These are phyloP conservation scores for Hemiprocne comata DNA, from an alignment of 2,113 vertebrate species.

Conservation along the genomic window DNA sequence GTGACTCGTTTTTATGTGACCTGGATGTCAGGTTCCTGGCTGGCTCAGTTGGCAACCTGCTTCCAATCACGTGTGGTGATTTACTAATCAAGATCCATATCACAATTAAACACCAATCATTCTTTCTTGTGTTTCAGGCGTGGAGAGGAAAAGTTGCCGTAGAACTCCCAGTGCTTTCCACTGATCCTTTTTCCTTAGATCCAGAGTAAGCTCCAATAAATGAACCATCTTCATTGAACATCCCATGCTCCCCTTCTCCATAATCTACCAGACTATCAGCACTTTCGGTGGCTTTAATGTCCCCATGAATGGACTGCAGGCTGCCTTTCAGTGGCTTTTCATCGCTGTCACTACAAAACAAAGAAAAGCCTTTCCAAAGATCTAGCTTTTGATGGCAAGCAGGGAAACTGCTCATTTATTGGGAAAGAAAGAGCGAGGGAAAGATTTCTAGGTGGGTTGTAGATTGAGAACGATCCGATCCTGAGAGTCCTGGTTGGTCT, in stretches of 20 bases:
- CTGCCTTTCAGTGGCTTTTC: slow-evolving; percentile 96
- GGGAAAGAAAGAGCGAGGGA: not conserved
- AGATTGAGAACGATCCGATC: accelerated
- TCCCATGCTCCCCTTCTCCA: slow-evolving; percentile 88
- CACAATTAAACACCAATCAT: slow-evolving; percentile 12
- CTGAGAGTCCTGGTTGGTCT: not conserved
- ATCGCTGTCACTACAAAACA: slow-evolving; percentile 89
- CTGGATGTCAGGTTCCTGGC: slow-evolving; percentile 25
- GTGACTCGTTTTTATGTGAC: slow-evolving; percentile 28
- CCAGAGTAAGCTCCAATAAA: slow-evolving; percentile 95
- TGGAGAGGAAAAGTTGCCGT: slow-evolving; percentile 79
- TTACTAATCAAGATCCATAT: slow-evolving; percentile 31
- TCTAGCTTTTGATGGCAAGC: not conserved
- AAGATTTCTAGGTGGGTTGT: accelerated
- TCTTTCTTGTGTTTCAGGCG: slow-evolving; percentile 31
- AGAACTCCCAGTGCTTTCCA: slow-evolving; percentile 87
- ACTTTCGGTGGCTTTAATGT: slow-evolving; percentile 88
- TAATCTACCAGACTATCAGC: slow-evolving; percentile 96
- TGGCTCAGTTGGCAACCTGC: not conserved
- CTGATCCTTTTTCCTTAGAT: slow-evolving; percentile 86
- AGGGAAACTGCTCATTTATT: not conserved
- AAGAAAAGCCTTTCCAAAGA: slow-evolving; percentile 46
- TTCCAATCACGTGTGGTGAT: not conserved
- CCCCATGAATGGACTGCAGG: slow-evolving; percentile 84
- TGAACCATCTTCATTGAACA: slow-evolving; percentile 97